Evolutionary conservation across 2,797 vertebrate genomes (phyloP).

Genomic region (Toxotes lorentzi): DNA sequence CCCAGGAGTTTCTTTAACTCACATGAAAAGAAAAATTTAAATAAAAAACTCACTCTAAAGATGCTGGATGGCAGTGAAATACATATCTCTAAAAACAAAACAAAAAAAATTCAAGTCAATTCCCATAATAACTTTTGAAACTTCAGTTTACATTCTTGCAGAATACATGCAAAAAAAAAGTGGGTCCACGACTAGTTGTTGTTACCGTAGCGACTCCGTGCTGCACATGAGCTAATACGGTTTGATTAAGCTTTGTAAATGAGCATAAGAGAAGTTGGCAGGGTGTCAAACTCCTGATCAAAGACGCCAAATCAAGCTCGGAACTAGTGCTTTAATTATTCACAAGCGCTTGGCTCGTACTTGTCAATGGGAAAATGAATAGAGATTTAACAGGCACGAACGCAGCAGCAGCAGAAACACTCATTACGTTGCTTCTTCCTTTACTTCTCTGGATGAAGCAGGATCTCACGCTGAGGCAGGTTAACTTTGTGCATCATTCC

Average conservation of each 20-base stretch:
- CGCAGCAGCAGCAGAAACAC: slow-evolving; percentile 16
- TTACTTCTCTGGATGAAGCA: background rate
- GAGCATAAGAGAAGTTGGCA: slow-evolving; percentile 37
- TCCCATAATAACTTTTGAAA: background rate
- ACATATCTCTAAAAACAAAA: background rate
- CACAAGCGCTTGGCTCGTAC: slow-evolving; percentile 36
- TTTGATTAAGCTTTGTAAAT: slow-evolving; percentile 46
- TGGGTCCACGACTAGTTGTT: background rate
- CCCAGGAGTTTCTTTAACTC: background rate
- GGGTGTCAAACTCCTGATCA: slow-evolving; percentile 51
- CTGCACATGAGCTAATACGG: slow-evolving; percentile 2
- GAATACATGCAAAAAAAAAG: no score
- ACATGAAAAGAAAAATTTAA: background rate
- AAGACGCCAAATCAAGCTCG: slow-evolving; percentile 41
- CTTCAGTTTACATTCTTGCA: background rate
- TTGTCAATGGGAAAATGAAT: slow-evolving; percentile 36
- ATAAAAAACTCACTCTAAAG: background rate
- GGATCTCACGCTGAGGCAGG: background rate
- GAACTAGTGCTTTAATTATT: slow-evolving; percentile 50
- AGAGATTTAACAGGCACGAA: slow-evolving; percentile 27
- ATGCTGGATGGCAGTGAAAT: background rate
- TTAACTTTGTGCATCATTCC: no score
- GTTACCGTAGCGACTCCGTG: background rate
- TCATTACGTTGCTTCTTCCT: background rate
- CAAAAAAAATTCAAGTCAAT: background rate